Evolutionary conservation across 2,888 invertebrate species (phyloP), one percentile per base, ranked within the genome.

Genomic region (Sesamia inferens): DNA sequence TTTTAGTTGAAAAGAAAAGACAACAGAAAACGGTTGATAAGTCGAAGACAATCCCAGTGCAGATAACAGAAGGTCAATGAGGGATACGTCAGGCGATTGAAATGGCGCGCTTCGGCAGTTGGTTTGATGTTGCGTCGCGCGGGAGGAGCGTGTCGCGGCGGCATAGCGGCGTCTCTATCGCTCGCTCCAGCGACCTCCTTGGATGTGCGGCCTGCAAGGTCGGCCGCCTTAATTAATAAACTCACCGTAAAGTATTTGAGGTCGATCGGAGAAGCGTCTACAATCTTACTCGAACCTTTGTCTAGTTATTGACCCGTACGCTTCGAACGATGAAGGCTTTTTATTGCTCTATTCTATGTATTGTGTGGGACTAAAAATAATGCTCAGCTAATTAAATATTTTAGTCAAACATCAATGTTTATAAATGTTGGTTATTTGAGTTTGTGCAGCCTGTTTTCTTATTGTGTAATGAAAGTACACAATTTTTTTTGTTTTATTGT

Each of bases 151-250:
- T 82, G 76, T 79, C 81, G 83, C 78, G 74, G 83, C 81, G 81
- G 79, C 81, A 81, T 89, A 87, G 82, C 61, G 84, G 85, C 86
- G 86, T 93, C 95, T 90, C 93, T 81, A 86, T 95, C 92, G 79
- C 92, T 89, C 90, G 89, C 90, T 88, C 89, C 88, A 88, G 92
- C 95, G 95, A 94, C 95, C 95, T 95, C 95, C 94, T 95, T 95
- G 94, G 95, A 95, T 95, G 95, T 92, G 94, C 95, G 94, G 94
- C 94, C 92, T 93, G 94, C 96, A 96, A 95, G 96, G 96, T 95
- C 96, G 96, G 94, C 92, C 92, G 95, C 94, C 94, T 95, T 96
- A 96, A 96, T 96, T 96, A 96, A 96, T 96, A 96, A 96, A 96
- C 95, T 94, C 95, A 94, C 94, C 94, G 95, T 96, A 94, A 95